phyloP scores from a whole-genome alignment of 1,140 invertebrate species.

The Lepidurus arcticus region DNA sequence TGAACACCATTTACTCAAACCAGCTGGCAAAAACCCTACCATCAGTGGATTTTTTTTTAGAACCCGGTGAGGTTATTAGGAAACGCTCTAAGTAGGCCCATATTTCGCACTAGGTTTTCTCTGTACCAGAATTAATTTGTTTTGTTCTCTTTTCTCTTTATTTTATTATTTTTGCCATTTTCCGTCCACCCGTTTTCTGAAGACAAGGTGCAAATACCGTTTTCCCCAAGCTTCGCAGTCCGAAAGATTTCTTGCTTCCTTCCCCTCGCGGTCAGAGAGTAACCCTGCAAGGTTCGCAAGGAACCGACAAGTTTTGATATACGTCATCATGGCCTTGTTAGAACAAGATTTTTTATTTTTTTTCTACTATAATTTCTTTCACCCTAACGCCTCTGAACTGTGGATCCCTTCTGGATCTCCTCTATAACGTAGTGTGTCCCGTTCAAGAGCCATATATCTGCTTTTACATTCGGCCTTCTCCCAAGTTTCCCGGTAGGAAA shows the following conservation, averaged over 20 bases:
- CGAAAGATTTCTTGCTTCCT: not conserved
- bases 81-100: too few species aligned
- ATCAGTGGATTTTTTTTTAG: too few species aligned
- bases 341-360: not conserved
- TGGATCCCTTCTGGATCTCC: not conserved
- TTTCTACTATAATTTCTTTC: not conserved
- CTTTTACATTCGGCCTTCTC: not conserved
- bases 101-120: not conserved
- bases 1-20: too few species aligned
- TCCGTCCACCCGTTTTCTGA: not conserved
- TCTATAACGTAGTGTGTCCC: conserved; percentile 1
- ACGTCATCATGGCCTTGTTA: conserved; percentile 15
- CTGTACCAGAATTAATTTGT: not conserved
- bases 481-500: not conserved
- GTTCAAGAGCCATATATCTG: conserved; percentile 1
- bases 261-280: conserved; percentile 6
- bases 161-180: conserved; percentile 3
- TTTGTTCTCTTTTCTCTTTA: not conserved
- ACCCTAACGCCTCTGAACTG: conserved; percentile 2
- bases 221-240: not conserved
- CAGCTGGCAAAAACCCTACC: too few species aligned
- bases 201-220: not conserved
- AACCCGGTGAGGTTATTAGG: too few species aligned
- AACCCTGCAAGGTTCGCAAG: not conserved
- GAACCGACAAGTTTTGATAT: conserved; percentile 19